Base-by-base conservation (phyloP, 2,888 invertebrate species). In the Athalia circularis region DNA sequence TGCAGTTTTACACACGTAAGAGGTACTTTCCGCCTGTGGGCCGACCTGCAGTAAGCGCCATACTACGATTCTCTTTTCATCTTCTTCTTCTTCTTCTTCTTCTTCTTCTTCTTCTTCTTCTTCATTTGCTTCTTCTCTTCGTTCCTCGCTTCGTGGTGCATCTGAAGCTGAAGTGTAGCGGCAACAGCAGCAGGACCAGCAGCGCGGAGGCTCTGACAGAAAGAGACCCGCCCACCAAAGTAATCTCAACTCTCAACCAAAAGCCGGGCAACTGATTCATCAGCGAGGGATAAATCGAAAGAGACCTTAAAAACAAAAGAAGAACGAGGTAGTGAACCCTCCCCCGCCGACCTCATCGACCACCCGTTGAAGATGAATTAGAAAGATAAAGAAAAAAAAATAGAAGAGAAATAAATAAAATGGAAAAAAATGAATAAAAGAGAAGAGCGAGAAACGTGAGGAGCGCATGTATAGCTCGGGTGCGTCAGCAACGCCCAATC, bases 181-280 rank as follows among this genome's bases (percentile, higher is more conserved):
- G 70, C 43, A 68, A 11, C 52, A 72, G 11, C 72, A 59, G 47
- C 72, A 72, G 72, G 64, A 72, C 59, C 70, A 78, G 65, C 61
- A 48, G 52, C 75, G 43, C 83, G 82, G 85, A 87, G 86, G 86
- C 88, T 87, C 89, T 90, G 90, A 90, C 90, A 89, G 88, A 86
- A 84, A 86, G 86, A 86, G 88, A 88, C 87, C 89, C 90, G 90
- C 90, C 90, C 90, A 89, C 89, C 88, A 90, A 90, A 90, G 90
- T 89, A 90, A 90, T 90, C 88, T 89, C 86, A 85, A 86, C 82
- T 75, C 83, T 85, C 57, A 68, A 68, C 74, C 75, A 79, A 83
- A 82, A 87, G 83, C 84, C 83, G 29, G 29, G 86, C 88, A 88
- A 87, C 89, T 89, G 89, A 90, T 90, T 89, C 90, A 90, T 90